Conservation (phyloP, 2,888 invertebrate genomes). For the Erebia epiphron region DNA sequence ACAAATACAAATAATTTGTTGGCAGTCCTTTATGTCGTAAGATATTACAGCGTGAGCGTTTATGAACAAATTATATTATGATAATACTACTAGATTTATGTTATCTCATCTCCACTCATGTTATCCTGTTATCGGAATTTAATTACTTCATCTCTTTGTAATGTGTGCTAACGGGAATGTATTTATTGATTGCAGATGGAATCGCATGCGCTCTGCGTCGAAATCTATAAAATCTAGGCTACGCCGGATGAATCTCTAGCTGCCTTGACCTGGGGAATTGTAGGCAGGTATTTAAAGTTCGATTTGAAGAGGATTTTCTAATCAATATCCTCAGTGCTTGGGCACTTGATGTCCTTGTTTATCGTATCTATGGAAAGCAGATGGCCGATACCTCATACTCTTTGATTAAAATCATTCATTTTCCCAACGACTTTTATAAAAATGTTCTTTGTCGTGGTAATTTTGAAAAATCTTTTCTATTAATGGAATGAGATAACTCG, state of each 20-base stretch:
- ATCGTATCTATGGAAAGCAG: neutral
- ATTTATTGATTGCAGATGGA: slow-evolving; percentile 37
- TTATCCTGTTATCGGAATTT: slow-evolving; percentile 9
- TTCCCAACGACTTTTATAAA: too few species aligned
- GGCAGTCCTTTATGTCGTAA: too few species aligned
- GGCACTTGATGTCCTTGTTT: neutral
- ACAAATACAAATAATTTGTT: too few species aligned
- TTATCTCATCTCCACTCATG: neutral
- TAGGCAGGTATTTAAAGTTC: slow-evolving; percentile 6
- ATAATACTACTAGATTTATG: neutral
- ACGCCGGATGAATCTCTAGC: slow-evolving; percentile 21
- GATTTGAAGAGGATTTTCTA: neutral
- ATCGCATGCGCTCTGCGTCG: slow-evolving; percentile 39
- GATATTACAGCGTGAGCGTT: too few species aligned
- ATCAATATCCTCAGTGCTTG: neutral
- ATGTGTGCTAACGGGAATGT: slow-evolving; percentile 30
- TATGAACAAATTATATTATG: neutral
- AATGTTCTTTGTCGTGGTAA: too few species aligned
- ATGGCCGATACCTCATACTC: too few species aligned
- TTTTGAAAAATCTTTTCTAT: too few species aligned
- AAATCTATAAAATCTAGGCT: slow-evolving; percentile 40
- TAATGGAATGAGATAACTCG: too few species aligned
- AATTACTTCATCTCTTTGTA: slow-evolving; percentile 24
- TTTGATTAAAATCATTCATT: too few species aligned
- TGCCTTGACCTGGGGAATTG: slow-evolving; percentile 8